phyloP scores from a whole-genome alignment of 1,140 invertebrate species.

The Calephelis nemesis region DNA sequence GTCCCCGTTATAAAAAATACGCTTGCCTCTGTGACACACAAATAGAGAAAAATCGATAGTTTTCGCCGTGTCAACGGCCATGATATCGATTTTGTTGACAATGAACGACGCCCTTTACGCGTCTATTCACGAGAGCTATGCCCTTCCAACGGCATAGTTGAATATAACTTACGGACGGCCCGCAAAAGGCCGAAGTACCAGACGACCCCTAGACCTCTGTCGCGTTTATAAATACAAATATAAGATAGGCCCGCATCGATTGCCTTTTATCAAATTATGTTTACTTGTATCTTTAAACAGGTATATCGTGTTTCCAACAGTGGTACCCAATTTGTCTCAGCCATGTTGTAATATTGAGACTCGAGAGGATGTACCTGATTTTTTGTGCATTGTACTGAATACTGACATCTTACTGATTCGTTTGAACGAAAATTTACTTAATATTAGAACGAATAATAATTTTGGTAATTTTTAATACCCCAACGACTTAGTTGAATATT shows the following conservation, averaged over 20 bases:
- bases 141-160: constrained; percentile 32
- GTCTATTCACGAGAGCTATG: constrained; percentile 28
- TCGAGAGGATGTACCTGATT: no score
- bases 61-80: constrained; percentile 20
- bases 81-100: constrained; percentile 19
- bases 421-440: no score
- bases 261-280: not conserved
- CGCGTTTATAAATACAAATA: not conserved
- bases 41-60: constrained; percentile 14
- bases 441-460: no score
- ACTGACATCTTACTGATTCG: no score
- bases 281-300: constrained; percentile 4
- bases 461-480: not conserved
- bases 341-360: no score
- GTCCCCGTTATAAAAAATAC: not conserved
- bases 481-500: constrained; percentile 33
- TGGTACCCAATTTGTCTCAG: no score
- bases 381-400: no score
- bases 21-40: not conserved
- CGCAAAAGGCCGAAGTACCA: constrained; percentile 24
- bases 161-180: constrained; percentile 26
- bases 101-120: constrained; percentile 24
- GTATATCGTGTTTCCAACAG: not conserved
- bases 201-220: constrained; percentile 22
- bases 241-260: not conserved